Evolutionary conservation across 2,113 vertebrate genomes (phyloP).

Genomic region (Rousettus leschenaultii): DNA sequence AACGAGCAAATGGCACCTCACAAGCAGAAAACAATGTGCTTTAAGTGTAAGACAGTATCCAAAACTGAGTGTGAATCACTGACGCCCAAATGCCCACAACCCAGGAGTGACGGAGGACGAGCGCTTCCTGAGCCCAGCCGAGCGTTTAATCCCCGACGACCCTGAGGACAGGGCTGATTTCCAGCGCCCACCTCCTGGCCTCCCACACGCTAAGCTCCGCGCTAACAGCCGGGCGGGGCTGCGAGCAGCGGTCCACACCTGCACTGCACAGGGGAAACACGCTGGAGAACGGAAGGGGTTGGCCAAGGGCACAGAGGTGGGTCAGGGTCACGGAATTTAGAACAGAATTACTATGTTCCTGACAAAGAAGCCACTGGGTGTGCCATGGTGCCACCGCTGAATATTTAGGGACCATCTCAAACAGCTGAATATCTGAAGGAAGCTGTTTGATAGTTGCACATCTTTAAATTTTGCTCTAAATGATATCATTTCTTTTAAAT

Average conservation of each 20-base stretch:
- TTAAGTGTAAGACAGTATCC: background rate
- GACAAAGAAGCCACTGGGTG: background rate
- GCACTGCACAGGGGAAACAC: background rate
- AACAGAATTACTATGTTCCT: background rate
- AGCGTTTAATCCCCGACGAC: background rate
- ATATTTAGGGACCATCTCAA: background rate
- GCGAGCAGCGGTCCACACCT: accelerated
- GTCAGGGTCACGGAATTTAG: background rate
- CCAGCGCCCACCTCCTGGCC: background rate
- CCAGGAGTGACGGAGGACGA: background rate
- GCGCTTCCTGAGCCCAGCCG: background rate
- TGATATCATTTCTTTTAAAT: conserved; percentile 62
- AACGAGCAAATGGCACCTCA: background rate
- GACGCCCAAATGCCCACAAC: background rate
- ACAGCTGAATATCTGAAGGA: background rate
- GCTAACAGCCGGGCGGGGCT: too few relatives aligned
- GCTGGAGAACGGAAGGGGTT: background rate
- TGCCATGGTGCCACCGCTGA: background rate
- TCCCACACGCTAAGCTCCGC: background rate
- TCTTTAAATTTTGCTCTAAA: conserved; percentile 73
- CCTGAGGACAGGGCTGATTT: background rate
- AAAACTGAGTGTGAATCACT: background rate
- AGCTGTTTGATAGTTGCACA: conserved; percentile 27
- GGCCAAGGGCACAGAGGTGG: background rate
- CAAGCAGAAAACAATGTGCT: background rate